A percentile compares a stretch with the other conserved stretches of the same genome.
Evolutionary conservation across 1,140 invertebrate species (phyloP).

Genomic region (Trichonephila clavipes): DNA sequence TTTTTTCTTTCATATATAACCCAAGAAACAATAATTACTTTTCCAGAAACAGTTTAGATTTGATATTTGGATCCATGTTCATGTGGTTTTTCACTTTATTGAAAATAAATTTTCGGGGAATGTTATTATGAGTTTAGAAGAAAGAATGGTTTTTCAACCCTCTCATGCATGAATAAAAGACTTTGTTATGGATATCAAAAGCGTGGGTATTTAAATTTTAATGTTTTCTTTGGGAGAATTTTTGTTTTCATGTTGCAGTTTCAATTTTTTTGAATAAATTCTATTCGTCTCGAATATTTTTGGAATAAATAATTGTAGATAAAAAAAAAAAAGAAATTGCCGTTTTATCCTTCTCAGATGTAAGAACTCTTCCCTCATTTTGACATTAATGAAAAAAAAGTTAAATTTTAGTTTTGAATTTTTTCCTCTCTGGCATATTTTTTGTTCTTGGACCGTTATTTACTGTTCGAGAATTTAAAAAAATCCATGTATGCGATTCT

Average conservation of each 20-base stretch:
- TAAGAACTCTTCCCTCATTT: no score
- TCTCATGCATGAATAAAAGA: conserved; percentile 58
- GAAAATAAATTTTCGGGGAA: conserved; percentile 69
- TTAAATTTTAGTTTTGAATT: no score
- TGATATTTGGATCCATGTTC: conserved; percentile 48
- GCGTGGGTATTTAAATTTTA: conserved; percentile 52
- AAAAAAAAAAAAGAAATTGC: background rate
- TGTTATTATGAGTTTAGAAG: conserved; percentile 46
- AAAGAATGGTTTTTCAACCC: conserved; percentile 34
- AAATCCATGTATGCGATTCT: no score
- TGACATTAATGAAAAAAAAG: no score
- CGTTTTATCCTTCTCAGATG: no score
- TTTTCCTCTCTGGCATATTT: no score
- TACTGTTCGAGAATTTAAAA: no score
- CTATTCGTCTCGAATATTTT: background rate
- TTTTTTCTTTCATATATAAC: conserved; percentile 62
- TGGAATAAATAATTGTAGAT: background rate
- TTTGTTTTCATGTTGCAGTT: conserved; percentile 16
- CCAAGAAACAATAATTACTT: conserved; percentile 61
- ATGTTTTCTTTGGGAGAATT: background rate
- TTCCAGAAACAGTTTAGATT: conserved; percentile 63
- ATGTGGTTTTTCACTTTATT: conserved; percentile 43
- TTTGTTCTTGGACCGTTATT: no score
- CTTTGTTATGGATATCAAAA: conserved; percentile 45
- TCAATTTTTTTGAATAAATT: conserved; percentile 27